Percentiles rank a stretch among this genome's conserved stretches.
Conservation (phyloP, 2,113 vertebrate species). For the Muntiacus muntjak region DNA sequence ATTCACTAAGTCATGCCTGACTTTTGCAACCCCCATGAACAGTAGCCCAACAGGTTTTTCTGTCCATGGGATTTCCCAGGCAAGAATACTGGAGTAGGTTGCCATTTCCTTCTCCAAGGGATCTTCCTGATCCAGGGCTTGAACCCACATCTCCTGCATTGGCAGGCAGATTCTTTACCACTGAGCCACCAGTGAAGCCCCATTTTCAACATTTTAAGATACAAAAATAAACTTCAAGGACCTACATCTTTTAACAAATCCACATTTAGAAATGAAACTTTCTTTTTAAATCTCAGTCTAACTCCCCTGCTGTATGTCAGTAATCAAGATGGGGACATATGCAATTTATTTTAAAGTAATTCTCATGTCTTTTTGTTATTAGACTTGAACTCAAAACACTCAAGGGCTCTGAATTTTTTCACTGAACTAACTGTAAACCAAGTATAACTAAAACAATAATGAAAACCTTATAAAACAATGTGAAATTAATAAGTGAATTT, state of each 20-base stretch:
- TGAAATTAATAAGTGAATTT: slow-evolving; percentile 6
- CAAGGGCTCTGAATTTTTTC: neutral
- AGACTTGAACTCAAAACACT: neutral
- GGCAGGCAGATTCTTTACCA: neutral
- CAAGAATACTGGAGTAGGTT: neutral
- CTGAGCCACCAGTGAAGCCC: neutral
- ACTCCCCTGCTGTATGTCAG: neutral
- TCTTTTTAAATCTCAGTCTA: neutral
- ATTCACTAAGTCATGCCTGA: neutral
- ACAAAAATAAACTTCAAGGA: neutral
- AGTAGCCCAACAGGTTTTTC: neutral
- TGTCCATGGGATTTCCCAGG: neutral
- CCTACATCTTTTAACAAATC: neutral
- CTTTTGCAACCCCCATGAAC: neutral
- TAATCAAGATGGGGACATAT: neutral
- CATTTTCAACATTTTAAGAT: neutral
- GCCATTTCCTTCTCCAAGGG: neutral
- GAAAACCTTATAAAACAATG: neutral
- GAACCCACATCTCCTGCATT: neutral
- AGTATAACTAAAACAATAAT: neutral
- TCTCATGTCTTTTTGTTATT: neutral
- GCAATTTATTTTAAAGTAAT: neutral
- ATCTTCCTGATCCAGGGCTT: neutral
- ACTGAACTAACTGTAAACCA: neutral
- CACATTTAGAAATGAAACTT: neutral